Conservation (phyloP, 2,888 invertebrate genomes). For the Eupithecia dodoneata region DNA sequence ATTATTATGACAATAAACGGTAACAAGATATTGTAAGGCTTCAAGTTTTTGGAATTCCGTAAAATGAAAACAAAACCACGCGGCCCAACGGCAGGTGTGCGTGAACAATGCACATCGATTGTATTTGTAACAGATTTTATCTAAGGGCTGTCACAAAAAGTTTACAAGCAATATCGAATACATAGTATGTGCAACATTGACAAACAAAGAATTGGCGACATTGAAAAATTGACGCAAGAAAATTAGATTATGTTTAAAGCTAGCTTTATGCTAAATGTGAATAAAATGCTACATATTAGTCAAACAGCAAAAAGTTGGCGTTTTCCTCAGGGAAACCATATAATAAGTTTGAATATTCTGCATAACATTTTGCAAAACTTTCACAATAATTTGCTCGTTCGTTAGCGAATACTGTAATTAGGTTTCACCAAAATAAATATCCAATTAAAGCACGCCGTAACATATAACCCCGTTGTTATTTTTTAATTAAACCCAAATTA, state of each 20-base stretch:
- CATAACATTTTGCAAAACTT: not conserved
- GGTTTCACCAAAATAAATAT: constrained; percentile 14
- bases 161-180: not conserved
- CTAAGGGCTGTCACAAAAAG: constrained; percentile 33
- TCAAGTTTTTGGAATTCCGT: constrained; percentile 5
- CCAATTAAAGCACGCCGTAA: constrained; percentile 18
- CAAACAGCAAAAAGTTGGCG: not conserved
- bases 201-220: not conserved
- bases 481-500: constrained; percentile 45
- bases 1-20: not conserved
- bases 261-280: no score
- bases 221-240: not conserved
- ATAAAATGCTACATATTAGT: not conserved
- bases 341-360: not conserved
- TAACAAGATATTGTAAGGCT: not conserved
- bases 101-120: constrained; percentile 35
- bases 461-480: constrained; percentile 39
- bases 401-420: constrained; percentile 9
- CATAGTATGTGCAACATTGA: not conserved
- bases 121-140: constrained; percentile 39
- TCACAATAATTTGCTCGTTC: constrained; percentile 9
- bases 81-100: constrained; percentile 49
- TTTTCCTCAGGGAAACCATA: not conserved
- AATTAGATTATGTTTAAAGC: no score
- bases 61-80: constrained; percentile 39